A percentile compares a stretch with the other conserved stretches of the same genome.
phyloP scores from a whole-genome alignment of 2,113 vertebrate genomes.

The Hyaena hyaena region DNA sequence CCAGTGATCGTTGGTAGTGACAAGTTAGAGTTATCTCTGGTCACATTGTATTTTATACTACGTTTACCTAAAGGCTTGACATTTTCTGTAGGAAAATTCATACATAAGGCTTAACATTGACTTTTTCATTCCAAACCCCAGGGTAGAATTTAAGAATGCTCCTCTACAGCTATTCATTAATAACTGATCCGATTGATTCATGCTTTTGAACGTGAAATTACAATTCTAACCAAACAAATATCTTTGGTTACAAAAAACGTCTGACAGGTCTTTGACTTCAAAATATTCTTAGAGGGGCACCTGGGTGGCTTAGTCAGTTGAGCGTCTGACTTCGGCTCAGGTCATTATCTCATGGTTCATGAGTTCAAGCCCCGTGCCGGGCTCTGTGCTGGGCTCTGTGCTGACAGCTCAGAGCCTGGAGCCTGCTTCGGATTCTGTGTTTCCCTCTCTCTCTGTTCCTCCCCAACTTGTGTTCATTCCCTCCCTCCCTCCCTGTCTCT shows the following conservation, averaged over 20 bases:
- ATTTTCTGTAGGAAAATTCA: conserved; percentile 27
- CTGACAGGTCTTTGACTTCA: conserved; percentile 16
- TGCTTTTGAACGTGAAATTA: conserved; percentile 55
- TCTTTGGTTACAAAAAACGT: neutral
- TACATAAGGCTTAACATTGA: neutral
- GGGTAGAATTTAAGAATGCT: conserved; percentile 45
- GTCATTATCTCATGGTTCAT: too few relatives aligned
- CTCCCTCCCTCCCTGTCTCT: too few relatives aligned
- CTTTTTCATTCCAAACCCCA: neutral
- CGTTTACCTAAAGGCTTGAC: neutral
- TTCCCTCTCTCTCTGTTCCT: too few relatives aligned
- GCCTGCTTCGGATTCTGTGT: too few relatives aligned
- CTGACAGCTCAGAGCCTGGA: too few relatives aligned
- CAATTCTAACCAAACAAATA: conserved; percentile 20
- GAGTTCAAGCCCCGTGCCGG: too few relatives aligned
- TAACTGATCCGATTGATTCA: conserved; percentile 17
- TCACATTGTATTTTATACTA: conserved; percentile 23
- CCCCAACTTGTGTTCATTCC: too few relatives aligned
- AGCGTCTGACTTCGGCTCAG: too few relatives aligned
- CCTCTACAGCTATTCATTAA: neutral
- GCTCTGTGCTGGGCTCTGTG: too few relatives aligned
- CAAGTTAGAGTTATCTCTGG: neutral
- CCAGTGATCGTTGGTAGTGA: neutral
- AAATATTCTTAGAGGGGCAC: neutral
- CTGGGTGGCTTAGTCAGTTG: too few relatives aligned